These are phyloP conservation scores for Delphinapterus leucas DNA, from an alignment of 2,113 vertebrate species.

Conservation along the genomic window DNA sequence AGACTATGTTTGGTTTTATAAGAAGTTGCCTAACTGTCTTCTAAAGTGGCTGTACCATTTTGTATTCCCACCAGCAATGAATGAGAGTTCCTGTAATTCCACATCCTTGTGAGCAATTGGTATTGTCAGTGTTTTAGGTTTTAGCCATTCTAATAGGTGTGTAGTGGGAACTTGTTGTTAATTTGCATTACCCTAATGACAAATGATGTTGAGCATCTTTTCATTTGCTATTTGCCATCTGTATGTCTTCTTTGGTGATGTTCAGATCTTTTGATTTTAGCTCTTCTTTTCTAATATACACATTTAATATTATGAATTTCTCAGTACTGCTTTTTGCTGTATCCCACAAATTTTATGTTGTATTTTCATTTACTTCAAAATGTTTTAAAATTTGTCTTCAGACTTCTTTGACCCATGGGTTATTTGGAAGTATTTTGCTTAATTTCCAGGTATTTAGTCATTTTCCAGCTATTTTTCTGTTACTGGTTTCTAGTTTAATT, in stretches of 20 bases:
- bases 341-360: neutral
- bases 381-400: constrained; percentile 24
- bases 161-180: neutral
- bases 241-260: neutral
- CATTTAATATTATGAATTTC: constrained; percentile 20
- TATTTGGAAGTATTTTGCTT: neutral
- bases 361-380: constrained; percentile 33
- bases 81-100: neutral
- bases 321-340: neutral
- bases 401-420: neutral
- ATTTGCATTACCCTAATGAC: neutral
- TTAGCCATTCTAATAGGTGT: neutral
- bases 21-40: neutral
- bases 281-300: constrained; percentile 6
- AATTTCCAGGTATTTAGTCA: constrained; percentile 12
- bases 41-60: neutral
- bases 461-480: constrained; percentile 21
- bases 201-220: neutral
- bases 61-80: neutral
- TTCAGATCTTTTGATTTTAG: constrained; percentile 7
- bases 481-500: constrained; percentile 46
- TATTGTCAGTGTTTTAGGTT: neutral
- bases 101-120: neutral
- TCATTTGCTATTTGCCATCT: neutral
- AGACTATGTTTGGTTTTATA: constrained; percentile 1